Percentiles rank a stretch among this genome's conserved stretches.
phyloP scores from a whole-genome alignment of 2,888 invertebrate genomes.

The Pycnomerus fuliginosus region DNA sequence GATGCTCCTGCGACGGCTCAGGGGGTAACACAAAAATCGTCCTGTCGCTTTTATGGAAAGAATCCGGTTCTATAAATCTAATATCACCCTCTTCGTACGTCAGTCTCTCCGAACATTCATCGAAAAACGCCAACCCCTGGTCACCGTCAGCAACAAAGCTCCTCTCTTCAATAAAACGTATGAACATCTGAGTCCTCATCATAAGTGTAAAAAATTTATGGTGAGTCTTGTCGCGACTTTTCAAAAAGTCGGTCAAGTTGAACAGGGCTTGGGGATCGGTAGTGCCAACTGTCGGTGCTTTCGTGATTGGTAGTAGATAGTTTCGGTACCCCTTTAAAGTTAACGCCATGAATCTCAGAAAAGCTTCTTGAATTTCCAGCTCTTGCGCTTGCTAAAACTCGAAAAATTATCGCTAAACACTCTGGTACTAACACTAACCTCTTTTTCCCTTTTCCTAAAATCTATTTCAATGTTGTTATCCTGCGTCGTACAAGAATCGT shows the following conservation, averaged over 20 bases:
- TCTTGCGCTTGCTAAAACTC: constrained; percentile 76
- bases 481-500: too few species aligned
- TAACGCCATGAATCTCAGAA: constrained; percentile 91
- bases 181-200: constrained; percentile 96
- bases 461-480: constrained; percentile 67
- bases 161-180: constrained; percentile 96
- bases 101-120: constrained; percentile 90
- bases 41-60: constrained; percentile 77
- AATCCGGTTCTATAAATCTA: constrained; percentile 75
- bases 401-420: constrained; percentile 3
- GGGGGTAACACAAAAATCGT: constrained; percentile 96
- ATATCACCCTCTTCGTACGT: constrained; percentile 58
- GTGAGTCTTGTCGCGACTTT: constrained; percentile 85
- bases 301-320: constrained; percentile 88
- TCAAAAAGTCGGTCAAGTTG: constrained; percentile 86
- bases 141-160: constrained; percentile 99
- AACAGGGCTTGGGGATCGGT: constrained; percentile 95
- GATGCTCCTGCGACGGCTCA: constrained; percentile 64
- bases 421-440: constrained; percentile 56
- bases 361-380: constrained; percentile 95
- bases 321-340: constrained; percentile 88
- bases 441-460: constrained; percentile 77
- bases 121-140: constrained; percentile 93
- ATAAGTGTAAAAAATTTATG: constrained; percentile 86
- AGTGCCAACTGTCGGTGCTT: constrained; percentile 89